Percentiles rank a stretch among this genome's conserved stretches.
These are phyloP conservation scores for Aspidoscelis tigris DNA, from an alignment of 2,113 vertebrate species.

Conservation along the genomic window DNA sequence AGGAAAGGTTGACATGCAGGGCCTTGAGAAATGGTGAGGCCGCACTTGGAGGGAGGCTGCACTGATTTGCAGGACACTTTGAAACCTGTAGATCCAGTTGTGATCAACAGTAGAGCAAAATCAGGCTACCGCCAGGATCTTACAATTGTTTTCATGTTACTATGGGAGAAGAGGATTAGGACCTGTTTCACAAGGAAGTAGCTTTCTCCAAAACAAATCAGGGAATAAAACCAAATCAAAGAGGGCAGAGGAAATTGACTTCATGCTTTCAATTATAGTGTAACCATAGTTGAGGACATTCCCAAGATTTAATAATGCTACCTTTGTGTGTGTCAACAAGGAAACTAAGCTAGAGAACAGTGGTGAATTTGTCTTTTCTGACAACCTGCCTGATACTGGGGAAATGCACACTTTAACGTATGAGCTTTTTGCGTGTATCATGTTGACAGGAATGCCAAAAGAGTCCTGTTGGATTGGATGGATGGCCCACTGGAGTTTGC, in stretches of 20 bases:
- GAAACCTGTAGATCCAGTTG: too few relatives aligned
- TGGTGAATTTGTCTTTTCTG: neutral
- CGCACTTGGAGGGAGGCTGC: too few relatives aligned
- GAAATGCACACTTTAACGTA: neutral
- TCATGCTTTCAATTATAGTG: neutral
- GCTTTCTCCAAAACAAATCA: neutral
- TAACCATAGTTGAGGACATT: neutral
- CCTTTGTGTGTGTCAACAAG: neutral
- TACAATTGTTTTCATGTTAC: too few relatives aligned
- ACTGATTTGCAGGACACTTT: too few relatives aligned
- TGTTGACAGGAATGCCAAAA: too few relatives aligned
- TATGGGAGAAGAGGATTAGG: neutral
- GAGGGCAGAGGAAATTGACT: neutral
- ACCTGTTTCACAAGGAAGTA: neutral
- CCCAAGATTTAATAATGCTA: neutral
- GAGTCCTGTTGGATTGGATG: too few relatives aligned
- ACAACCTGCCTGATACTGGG: neutral
- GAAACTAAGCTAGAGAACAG: neutral
- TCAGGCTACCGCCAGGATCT: too few relatives aligned
- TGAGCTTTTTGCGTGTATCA: slow-evolving; percentile 22
- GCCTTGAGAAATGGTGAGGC: too few relatives aligned
- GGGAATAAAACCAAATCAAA: neutral
- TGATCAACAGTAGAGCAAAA: too few relatives aligned
- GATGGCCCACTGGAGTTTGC: too few relatives aligned
- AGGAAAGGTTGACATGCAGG: neutral